Conservation (phyloP, 2,797 vertebrate species). For the Tadarida brasiliensis region DNA sequence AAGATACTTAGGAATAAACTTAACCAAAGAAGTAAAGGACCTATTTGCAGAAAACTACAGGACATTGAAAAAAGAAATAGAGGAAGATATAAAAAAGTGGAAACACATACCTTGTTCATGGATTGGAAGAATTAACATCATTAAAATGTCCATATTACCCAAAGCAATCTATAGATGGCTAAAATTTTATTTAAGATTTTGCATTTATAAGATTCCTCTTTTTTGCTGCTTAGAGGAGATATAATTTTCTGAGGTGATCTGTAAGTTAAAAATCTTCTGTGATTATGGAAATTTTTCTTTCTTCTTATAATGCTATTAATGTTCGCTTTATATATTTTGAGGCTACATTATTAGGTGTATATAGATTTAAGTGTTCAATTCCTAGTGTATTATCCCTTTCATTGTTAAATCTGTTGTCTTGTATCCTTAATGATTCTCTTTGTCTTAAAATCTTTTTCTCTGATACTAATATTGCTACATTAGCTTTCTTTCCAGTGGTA, state of each 20-base stretch:
- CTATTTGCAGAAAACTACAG: too few relatives aligned
- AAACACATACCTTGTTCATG: too few relatives aligned
- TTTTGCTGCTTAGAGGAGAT: conserved; percentile 9
- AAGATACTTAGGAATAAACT: too few relatives aligned
- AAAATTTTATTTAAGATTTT: conserved; percentile 25
- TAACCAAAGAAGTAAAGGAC: too few relatives aligned
- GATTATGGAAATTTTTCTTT: neutral
- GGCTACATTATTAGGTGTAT: neutral
- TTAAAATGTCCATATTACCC: too few relatives aligned
- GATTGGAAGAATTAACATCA: too few relatives aligned
- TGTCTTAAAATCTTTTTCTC: neutral
- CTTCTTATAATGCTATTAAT: neutral
- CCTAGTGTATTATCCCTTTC: neutral
- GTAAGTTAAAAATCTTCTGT: conserved; percentile 6
- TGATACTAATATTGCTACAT: neutral
- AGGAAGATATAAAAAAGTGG: too few relatives aligned
- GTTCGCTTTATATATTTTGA: conserved; percentile 23
- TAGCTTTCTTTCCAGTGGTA: neutral
- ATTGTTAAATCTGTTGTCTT: neutral
- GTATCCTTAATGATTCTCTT: neutral
- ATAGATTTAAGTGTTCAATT: conserved; percentile 7
- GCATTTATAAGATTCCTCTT: neutral
- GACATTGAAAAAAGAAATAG: too few relatives aligned
- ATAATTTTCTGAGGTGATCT: conserved; percentile 38
- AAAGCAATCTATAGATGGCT: too few relatives aligned